Percentiles rank a stretch among this genome's conserved stretches.
Evolutionary conservation across 2,113 vertebrate species (phyloP).

Genomic region (Chloebia gouldiae): DNA sequence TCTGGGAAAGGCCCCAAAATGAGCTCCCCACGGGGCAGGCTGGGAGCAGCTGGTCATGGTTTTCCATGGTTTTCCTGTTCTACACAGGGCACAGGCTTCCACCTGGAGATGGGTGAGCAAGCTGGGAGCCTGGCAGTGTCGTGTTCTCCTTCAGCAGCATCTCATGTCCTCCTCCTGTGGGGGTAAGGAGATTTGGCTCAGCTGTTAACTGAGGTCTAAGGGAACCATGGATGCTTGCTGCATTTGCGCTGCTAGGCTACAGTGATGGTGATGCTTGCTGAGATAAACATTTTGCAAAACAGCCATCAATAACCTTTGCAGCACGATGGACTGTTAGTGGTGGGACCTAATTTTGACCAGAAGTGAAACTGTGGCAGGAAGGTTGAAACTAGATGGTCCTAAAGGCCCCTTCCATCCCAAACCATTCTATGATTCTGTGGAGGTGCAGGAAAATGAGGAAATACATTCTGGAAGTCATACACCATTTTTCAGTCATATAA

Average conservation of each 20-base stretch:
- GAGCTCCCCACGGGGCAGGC: accelerated
- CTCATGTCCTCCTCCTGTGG: not conserved
- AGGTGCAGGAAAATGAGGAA: not conserved
- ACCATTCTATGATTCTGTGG: not conserved
- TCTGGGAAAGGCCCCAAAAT: not conserved
- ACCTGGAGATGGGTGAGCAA: not conserved
- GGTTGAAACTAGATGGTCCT: not conserved
- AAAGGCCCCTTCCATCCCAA: not conserved
- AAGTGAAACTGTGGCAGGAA: not conserved
- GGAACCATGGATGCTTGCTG: not conserved
- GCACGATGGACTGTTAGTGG: not conserved
- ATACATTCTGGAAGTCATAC: not conserved
- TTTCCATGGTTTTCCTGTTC: not conserved
- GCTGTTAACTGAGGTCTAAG: not conserved
- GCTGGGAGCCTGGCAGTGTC: not conserved
- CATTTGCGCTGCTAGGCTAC: not conserved
- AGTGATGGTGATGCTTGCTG: not conserved
- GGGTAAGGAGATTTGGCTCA: not conserved
- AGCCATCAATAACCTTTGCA: not conserved
- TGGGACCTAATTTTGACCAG: not conserved
- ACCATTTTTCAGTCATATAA: not conserved
- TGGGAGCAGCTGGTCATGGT: not conserved
- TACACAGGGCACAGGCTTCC: not conserved
- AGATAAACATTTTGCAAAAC: not conserved
- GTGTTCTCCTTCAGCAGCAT: not conserved